Base-by-base conservation (phyloP, 1,140 invertebrate genomes). In the Drosophila pseudoananassae region DNA sequence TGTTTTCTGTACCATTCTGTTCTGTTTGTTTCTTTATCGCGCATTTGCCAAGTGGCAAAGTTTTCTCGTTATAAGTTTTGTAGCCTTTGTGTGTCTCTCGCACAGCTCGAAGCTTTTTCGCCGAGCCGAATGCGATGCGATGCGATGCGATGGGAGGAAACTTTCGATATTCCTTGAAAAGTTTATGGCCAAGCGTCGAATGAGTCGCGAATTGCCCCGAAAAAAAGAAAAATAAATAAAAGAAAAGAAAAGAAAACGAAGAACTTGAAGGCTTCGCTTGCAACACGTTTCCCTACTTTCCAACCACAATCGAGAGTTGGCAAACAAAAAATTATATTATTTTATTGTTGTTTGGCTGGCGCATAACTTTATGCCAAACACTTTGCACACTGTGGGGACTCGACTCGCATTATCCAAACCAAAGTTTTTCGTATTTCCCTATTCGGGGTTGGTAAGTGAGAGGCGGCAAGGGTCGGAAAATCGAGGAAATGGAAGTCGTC, bases 61-160 rank as follows among this genome's bases (percentile, higher is more conserved):
- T 91, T 91, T 91, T 91, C 90, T 91, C 90, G 90, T 91, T 91
- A 91, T 91, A 91, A 91, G 90, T 91, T 91, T 91, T 90, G 82
- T 90, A 90, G 89, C 82, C 85, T 91, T 90, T 91, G 78, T 88
- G 50, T 78, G 70, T 88, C 81, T 85, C 73, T 71, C 83, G 83
- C 75, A 65, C 70, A 84, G 81, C 77, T 78, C 66, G 15, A 56
- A 73, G 78, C 65, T 75, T 75, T 75, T 36, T 59, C 54, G 56
- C 43, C 46, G 56, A 47, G 77, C 63, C 64, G 64, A 68, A 29
- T 63, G 61, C 65, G 63, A 68, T 17, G 50, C 27, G 63, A 68
- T 17, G 50, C 27, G 29, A 52, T 29, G 72, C 51, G 40, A 45
- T 65, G 57, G 31, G 33, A 47, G 61, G 33, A 83, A 88, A 88